Conservation (phyloP, 2,888 invertebrate species). For the Drosophila kuntzei region DNA sequence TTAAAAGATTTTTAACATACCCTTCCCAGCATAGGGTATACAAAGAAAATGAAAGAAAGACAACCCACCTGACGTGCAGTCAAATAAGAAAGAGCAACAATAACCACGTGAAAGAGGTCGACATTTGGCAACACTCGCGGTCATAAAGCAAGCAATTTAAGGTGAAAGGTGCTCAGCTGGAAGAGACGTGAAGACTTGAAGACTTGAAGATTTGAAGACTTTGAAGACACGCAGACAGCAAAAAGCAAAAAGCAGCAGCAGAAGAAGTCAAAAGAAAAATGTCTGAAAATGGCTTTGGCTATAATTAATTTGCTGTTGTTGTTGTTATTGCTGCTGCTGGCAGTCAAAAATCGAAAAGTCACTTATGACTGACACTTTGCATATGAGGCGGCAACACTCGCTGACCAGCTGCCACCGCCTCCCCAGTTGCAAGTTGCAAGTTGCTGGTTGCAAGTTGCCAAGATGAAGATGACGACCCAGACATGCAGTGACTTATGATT, state of each 20-base stretch:
- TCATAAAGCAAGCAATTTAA: slow-evolving; percentile 80
- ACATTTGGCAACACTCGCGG: slow-evolving; percentile 68
- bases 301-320: slow-evolving; percentile 69
- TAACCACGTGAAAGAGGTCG: slow-evolving; percentile 67
- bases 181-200: slow-evolving; percentile 35
- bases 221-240: slow-evolving; percentile 37
- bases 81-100: slow-evolving; percentile 27
- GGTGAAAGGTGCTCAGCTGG: slow-evolving; percentile 76
- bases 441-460: slow-evolving; percentile 9
- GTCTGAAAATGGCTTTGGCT: slow-evolving; percentile 70
- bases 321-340: slow-evolving; percentile 50
- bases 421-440: slow-evolving; percentile 15
- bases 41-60: neutral
- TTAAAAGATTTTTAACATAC: neutral
- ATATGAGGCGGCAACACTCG: slow-evolving; percentile 67
- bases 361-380: slow-evolving; percentile 82
- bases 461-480: slow-evolving; percentile 80
- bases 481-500: slow-evolving; percentile 81
- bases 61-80: slow-evolving; percentile 33
- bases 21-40: neutral
- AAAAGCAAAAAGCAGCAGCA: slow-evolving; percentile 8
- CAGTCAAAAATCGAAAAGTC: slow-evolving; percentile 79
- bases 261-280: slow-evolving; percentile 49
- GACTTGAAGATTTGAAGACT: slow-evolving; percentile 26
- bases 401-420: slow-evolving; percentile 38